Percentiles rank a stretch among this genome's conserved stretches.
Conservation (phyloP, 2,113 vertebrate genomes). For the Platichthys flesus region DNA sequence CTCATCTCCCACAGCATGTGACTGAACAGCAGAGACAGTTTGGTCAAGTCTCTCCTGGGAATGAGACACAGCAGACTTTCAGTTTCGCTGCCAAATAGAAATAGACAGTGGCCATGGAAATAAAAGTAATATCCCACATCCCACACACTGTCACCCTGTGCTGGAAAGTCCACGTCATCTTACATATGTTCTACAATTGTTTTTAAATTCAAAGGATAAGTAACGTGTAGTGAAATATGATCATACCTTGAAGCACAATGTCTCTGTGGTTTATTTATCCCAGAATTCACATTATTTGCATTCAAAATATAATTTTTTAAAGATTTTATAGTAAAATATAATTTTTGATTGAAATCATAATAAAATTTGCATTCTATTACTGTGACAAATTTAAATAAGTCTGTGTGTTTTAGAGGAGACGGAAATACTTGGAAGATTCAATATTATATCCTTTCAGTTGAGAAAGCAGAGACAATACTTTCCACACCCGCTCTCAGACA, state of each 20-base stretch:
- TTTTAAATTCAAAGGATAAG: too few species aligned
- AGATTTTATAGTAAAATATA: too few species aligned
- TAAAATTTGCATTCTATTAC: too few species aligned
- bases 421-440: too few species aligned
- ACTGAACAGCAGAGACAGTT: constrained; percentile 89
- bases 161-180: background rate
- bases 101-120: background rate
- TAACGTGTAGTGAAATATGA: too few species aligned
- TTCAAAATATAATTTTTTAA: too few species aligned
- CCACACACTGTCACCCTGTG: too few species aligned
- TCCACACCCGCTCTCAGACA: constrained; percentile 60
- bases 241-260: too few species aligned
- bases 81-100: background rate
- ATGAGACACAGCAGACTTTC: constrained; percentile 11
- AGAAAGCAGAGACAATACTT: constrained; percentile 25
- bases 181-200: background rate
- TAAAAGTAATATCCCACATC: background rate
- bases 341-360: too few species aligned
- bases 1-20: constrained; percentile 87
- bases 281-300: too few species aligned
- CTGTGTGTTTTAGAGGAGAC: too few species aligned
- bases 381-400: background rate
- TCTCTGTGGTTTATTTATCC: too few species aligned
- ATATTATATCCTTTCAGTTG: background rate
- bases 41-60: constrained; percentile 86